Base-by-base conservation (phyloP, 1,140 invertebrate genomes). In the Bombus vancouverensis region DNA sequence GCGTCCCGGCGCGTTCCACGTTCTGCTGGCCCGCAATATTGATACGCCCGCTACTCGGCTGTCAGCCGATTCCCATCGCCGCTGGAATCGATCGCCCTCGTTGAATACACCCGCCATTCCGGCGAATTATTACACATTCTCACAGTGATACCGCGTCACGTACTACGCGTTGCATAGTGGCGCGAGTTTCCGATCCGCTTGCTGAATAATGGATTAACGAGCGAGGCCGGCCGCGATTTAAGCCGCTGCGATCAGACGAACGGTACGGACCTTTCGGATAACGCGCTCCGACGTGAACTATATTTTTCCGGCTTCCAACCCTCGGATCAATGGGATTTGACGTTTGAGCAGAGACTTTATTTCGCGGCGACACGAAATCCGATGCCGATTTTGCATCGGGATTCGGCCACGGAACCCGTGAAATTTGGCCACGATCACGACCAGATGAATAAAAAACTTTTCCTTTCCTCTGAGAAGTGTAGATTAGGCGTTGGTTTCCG, bases 11-110 rank as follows among this genome's bases (percentile, higher is more conserved):
- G 25, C 82, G 39, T 72, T 80, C 80, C 81, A 70, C 77, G 78
- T 83, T 80, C 84, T 59, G 71, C 78, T 78, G 37, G 70, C 72
- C 84, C 84, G 75, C 65, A 37, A 81, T 77, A 90, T 88, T 81
- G 83, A 90, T 87, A 84, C 66, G 74, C 34, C 78, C 72, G 88
- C 77, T 78, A 83, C 76, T 78, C 89, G 44, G 59, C 86, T 90
- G 80, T 59, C 75, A 86, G 78, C 83, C 87, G 86, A 86, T 86
- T 81, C 65, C 59, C 76, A 87, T 66, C 57, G 77, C 65, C 65
- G 32, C 44, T 28, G 70, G 42, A 73, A 88, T 83, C 82, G 59
- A 62, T 59, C 76, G 72, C 32, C 53, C 73, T 25, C 32, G 34
- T 76, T 66, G 28, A 76, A 77, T 39, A 57, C 59, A 53, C 18